Conservation (phyloP, 2,113 vertebrate genomes). For the Esox niger region DNA sequence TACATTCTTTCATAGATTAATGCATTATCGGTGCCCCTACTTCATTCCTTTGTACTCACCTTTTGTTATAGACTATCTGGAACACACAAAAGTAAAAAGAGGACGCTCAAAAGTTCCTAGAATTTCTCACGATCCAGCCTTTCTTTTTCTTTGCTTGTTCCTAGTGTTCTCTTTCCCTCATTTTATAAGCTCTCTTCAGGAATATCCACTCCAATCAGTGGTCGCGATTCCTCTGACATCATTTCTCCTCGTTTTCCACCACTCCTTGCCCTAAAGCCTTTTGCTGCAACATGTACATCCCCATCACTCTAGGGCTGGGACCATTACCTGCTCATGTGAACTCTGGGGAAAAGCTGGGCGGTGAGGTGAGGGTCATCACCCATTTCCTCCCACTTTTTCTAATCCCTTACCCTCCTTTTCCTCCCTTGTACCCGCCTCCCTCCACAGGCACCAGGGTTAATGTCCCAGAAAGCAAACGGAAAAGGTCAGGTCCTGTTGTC, state of each 20-base stretch:
- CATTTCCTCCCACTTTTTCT: not conserved
- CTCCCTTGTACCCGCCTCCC: not conserved
- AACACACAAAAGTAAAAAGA: conserved; percentile 17
- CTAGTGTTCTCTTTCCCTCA: conserved; percentile 46
- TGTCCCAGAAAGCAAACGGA: conserved; percentile 9
- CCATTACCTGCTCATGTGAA: conserved; percentile 39
- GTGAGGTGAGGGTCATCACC: not conserved
- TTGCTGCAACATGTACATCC: conserved; percentile 26
- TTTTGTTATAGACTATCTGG: conserved; percentile 25
- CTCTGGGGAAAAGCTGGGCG: conserved; percentile 17
- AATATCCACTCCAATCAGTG: conserved; percentile 51
- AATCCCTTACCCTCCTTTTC: not conserved
- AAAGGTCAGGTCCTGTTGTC: conserved; percentile 21
- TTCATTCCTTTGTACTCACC: conserved; percentile 31
- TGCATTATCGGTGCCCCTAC: conserved; percentile 2
- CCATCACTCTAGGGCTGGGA: conserved; percentile 17
- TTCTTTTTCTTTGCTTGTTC: conserved; percentile 49
- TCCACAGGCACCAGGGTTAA: conserved; percentile 13
- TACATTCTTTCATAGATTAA: conserved; percentile 3
- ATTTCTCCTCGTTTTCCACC: conserved; percentile 46
- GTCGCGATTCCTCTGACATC: conserved; percentile 33
- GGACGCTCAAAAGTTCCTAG: conserved; percentile 35
- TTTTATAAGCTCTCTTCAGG: conserved; percentile 55
- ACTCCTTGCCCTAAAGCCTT: conserved; percentile 35
- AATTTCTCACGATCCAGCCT: conserved; percentile 47